These are phyloP conservation scores for Drosophila tripunctata DNA, from an alignment of 2,888 invertebrate genomes.

Conservation along the genomic window DNA sequence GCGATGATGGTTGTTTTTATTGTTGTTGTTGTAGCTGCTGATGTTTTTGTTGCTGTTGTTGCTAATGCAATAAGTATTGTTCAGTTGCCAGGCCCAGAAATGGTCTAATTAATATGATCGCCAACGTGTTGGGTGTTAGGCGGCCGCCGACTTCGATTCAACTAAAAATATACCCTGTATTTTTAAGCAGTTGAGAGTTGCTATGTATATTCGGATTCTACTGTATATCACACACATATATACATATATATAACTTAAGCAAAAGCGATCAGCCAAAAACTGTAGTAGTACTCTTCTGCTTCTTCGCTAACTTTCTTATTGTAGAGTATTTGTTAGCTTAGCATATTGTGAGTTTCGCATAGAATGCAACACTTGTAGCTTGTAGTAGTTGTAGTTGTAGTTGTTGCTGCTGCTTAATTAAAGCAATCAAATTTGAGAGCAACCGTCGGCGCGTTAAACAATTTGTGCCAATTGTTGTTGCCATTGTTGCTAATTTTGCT, in stretches of 20 bases:
- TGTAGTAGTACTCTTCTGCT: too few relatives aligned
- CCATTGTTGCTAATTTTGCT: constrained; percentile 35
- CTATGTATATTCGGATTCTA: too few relatives aligned
- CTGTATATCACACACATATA: too few relatives aligned
- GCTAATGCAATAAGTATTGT: constrained; percentile 34
- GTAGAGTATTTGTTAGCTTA: too few relatives aligned
- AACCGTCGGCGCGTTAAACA: constrained; percentile 56
- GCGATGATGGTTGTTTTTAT: constrained; percentile 9
- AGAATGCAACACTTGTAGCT: not conserved
- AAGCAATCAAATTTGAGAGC: constrained; percentile 75
- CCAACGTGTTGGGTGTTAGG: constrained; percentile 49
- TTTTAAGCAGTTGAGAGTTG: not conserved
- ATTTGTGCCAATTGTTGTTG: constrained; percentile 68
- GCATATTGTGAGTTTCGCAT: not conserved
- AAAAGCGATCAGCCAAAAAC: too few relatives aligned
- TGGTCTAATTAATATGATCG: constrained; percentile 73
- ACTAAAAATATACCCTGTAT: constrained; percentile 26
- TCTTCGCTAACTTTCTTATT: too few relatives aligned
- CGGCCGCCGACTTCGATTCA: constrained; percentile 21
- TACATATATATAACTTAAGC: too few relatives aligned
- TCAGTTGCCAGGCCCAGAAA: constrained; percentile 50
- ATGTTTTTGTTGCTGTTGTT: constrained; percentile 19
- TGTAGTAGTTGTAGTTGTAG: not conserved
- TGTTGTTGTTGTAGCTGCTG: constrained; percentile 30
- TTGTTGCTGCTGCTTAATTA: constrained; percentile 65